A percentile compares a stretch with the other conserved stretches of the same genome.
phyloP scores from a whole-genome alignment of 2,113 vertebrate species.

The Leucosticte australis region DNA sequence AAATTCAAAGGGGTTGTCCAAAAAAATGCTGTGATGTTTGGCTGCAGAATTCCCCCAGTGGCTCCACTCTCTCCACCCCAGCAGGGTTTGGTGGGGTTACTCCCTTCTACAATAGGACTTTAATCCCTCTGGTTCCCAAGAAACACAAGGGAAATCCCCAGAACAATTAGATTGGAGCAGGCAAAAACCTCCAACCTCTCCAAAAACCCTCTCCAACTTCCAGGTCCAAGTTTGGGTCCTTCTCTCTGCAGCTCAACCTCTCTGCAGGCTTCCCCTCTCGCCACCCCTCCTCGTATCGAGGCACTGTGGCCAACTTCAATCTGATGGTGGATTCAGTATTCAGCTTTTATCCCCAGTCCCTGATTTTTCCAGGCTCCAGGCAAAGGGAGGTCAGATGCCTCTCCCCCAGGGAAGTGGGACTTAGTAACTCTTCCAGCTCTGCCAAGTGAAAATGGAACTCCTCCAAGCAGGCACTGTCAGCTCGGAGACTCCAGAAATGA shows the following conservation, averaged over 20 bases:
- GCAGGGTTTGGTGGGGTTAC: neutral
- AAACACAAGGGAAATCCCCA: neutral
- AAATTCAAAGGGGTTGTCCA: neutral
- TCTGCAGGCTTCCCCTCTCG: neutral
- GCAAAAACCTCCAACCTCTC: neutral
- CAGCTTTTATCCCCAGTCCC: neutral
- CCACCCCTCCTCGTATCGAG: accelerated
- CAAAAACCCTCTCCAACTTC: neutral
- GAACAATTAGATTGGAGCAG: neutral
- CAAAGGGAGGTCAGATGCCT: neutral
- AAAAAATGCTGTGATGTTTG: neutral
- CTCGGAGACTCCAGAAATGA: neutral
- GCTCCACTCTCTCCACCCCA: neutral
- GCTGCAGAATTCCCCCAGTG: neutral
- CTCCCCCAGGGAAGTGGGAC: neutral
- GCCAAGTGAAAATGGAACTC: constrained; percentile 1
- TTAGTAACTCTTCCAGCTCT: neutral
- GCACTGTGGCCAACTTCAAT: neutral
- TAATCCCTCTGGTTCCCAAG: neutral
- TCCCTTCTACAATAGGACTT: neutral
- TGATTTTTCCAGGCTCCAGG: neutral
- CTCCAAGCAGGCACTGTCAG: neutral
- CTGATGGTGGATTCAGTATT: neutral
- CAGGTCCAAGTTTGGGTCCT: neutral
- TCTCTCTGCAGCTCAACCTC: neutral